Evolutionary conservation across 53 echinoderm and acorn worm genomes (phyloP).

Genomic region (Stichopus horrens): DNA sequence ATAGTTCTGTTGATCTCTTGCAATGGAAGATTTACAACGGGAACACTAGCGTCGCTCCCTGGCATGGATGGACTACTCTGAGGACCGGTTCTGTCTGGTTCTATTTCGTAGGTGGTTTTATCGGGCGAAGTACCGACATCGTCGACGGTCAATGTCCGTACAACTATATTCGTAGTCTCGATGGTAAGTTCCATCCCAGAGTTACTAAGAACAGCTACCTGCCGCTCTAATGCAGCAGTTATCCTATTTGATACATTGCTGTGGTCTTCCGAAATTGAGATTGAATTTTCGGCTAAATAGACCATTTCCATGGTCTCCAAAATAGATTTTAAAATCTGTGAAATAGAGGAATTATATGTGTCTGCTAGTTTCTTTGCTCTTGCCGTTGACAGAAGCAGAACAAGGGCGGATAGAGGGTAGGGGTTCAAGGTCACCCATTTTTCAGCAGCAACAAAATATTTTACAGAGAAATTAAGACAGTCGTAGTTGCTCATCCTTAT

Average conservation of each 20-base stretch:
- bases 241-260: conserved; percentile 11
- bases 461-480: no score
- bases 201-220: neutral
- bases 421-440: no score
- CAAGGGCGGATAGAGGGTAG: no score
- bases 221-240: conserved; percentile 1
- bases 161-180: conserved; percentile 25
- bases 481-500: no score
- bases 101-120: neutral
- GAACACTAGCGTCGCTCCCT: neutral
- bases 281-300: conserved; percentile 3
- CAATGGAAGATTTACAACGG: conserved; percentile 11
- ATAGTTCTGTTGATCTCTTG: neutral
- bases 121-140: neutral
- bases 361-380: neutral
- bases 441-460: no score
- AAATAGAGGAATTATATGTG: neutral
- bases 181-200: conserved; percentile 22
- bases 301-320: conserved; percentile 19
- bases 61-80: neutral
- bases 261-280: neutral
- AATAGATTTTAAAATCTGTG: neutral
- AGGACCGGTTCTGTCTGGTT: neutral
- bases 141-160: conserved; percentile 11
- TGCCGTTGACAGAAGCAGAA: no score